Conservation (phyloP, 1,140 invertebrate genomes). For the Leptoteleia sp. region DNA sequence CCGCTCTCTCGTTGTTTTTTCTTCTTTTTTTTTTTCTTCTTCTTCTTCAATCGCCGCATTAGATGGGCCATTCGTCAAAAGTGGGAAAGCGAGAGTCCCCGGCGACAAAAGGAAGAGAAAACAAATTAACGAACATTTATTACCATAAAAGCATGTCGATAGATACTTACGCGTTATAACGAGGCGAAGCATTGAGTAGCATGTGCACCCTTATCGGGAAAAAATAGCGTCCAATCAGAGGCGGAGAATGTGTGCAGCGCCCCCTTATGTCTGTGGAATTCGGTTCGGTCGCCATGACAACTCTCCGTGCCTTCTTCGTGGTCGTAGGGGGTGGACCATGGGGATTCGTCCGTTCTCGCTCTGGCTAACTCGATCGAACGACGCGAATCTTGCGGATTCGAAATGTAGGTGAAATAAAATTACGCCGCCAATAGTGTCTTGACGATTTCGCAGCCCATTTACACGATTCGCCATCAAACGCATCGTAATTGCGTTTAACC, state of each 20-base stretch:
- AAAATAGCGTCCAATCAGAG: conserved; percentile 80
- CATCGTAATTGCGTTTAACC: conserved; percentile 13
- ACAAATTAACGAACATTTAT: conserved; percentile 52
- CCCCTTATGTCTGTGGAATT: conserved; percentile 76
- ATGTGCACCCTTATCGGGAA: conserved; percentile 78
- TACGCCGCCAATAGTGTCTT: conserved; percentile 56
- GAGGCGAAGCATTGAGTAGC: conserved; percentile 67
- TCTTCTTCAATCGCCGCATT: too few species aligned
- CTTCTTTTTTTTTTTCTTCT: background rate
- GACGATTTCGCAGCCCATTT: conserved; percentile 46
- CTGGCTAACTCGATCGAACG: conserved; percentile 66
- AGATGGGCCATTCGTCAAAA: too few species aligned
- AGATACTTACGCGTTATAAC: conserved; percentile 36
- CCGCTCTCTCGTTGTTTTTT: too few species aligned
- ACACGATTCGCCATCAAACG: conserved; percentile 5
- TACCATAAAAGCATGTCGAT: conserved; percentile 9
- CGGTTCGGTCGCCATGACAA: conserved; percentile 77
- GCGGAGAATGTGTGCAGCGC: conserved; percentile 72
- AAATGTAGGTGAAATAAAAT: conserved; percentile 74
- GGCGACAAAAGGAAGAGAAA: conserved; percentile 11
- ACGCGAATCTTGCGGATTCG: conserved; percentile 57
- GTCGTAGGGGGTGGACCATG: conserved; percentile 68
- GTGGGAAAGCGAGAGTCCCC: too few species aligned
- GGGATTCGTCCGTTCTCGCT: conserved; percentile 64
- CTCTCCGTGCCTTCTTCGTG: conserved; percentile 73